Base-by-base conservation (phyloP, 2,888 invertebrate genomes). In the Gymnosoma rotundatum region DNA sequence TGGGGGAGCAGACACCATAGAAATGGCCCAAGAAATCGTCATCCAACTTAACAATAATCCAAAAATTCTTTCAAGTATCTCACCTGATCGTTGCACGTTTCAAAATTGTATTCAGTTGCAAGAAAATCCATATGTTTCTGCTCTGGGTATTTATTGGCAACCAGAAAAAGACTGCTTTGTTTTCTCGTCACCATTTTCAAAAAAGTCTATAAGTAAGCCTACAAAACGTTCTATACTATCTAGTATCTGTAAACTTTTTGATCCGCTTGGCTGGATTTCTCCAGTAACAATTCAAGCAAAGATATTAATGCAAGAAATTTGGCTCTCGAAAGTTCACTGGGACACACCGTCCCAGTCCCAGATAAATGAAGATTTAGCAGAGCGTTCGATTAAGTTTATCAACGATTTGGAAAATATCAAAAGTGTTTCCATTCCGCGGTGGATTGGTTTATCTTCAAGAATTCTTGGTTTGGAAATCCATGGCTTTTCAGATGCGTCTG, bases 231-330 rank as follows among this genome's bases (percentile, higher is more conserved):
- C 64, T 0, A 42, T 76, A 0, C 6, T 76, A n/a, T 76, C 67
- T 6, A 67, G 58, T n/a, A 67, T 50, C 50, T n/a, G 50, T 2
- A 18, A 58, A 9, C 32, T 76, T 3, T 76, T 14, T 60, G 76
- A 76, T 14, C 76, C 58, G 1, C 76, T 76, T 10, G 76, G 67
- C 0, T 76, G 60, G 67, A 66, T 76, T 38, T 58, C 75, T 54
- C 64, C 64, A 10, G 16, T 56, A 5, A 64, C 74, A 7, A 74
- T 74, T 38, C 32, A 12, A n/a, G 72, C 61, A 12, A 73, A 73
- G 38, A 73, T 50, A 36, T 61, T 50, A 61, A 61, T 73, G 67
- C 67, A 70, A 38, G 38, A 38, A 1, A 38, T 38, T 38, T 38
- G 38, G 38, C 38, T 7, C 38, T 38, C 38, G 10, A 38, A 38